Evolutionary conservation across 2,113 vertebrate genomes (phyloP).

Genomic region (Chaenogobius annularis): DNA sequence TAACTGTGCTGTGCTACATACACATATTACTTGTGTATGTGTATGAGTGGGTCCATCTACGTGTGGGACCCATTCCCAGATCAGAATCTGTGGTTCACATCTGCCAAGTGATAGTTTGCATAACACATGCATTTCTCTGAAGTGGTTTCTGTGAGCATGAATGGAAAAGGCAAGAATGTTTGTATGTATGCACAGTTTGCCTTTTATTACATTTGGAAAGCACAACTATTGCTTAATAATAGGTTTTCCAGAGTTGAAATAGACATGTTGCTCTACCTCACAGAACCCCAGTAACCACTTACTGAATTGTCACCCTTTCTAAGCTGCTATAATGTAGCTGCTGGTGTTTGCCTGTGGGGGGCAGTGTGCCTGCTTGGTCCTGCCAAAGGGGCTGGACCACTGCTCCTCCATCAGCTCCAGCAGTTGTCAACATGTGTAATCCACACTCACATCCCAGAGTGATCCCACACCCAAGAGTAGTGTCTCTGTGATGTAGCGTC

Average conservation of each 20-base stretch:
- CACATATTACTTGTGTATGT: background rate
- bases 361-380: constrained; percentile 29
- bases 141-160: background rate
- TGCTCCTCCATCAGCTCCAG: constrained; percentile 16
- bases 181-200: background rate
- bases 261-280: background rate
- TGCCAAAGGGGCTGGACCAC: constrained; percentile 42
- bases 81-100: background rate
- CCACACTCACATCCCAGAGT: constrained; percentile 5
- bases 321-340: constrained; percentile 6
- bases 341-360: constrained; percentile 36
- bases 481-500: constrained; percentile 58
- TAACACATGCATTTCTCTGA: no score
- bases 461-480: constrained; percentile 27
- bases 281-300: background rate
- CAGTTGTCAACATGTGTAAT: constrained; percentile 32
- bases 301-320: background rate
- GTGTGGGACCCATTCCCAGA: background rate
- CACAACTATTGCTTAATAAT: background rate
- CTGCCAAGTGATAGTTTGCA: background rate
- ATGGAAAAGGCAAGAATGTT: background rate
- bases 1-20: background rate
- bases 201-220: constrained; percentile 3
- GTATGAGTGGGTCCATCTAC: background rate
- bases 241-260: background rate